Evolutionary conservation across 2,797 vertebrate genomes (phyloP).

Genomic region (Zalophus californianus): DNA sequence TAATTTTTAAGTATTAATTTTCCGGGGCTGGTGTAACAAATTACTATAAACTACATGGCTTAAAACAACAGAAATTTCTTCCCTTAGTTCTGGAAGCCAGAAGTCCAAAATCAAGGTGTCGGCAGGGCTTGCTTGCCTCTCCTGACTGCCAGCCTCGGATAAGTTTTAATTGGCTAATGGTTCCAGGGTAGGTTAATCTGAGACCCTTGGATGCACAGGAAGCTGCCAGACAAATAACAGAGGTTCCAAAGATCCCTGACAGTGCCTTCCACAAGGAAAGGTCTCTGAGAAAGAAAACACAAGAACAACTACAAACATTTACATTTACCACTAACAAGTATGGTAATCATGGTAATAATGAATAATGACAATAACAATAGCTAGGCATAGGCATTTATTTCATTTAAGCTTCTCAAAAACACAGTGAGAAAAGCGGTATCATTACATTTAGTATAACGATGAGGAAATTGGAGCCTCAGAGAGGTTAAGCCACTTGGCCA

Average conservation of each 20-base stretch:
- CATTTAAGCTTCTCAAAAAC: not conserved
- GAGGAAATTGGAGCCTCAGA: not conserved
- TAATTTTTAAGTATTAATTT: not conserved
- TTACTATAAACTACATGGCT: not conserved
- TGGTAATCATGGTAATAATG: accelerated
- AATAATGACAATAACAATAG: not conserved
- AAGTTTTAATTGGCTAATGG: not conserved
- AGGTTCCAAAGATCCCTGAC: not conserved
- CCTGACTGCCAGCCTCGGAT: not conserved
- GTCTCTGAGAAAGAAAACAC: not conserved
- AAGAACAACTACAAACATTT: not conserved
- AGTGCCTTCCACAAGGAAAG: not conserved
- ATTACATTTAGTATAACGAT: accelerated
- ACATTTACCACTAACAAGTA: not conserved
- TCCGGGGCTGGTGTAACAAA: not conserved
- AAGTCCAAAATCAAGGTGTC: not conserved
- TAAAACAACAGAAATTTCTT: not conserved
- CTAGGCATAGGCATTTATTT: not conserved
- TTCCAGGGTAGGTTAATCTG: accelerated
- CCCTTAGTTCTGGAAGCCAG: not conserved
- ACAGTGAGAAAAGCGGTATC: not conserved
- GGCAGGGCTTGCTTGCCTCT: accelerated
- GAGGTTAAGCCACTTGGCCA: not conserved
- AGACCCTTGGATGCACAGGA: not conserved
- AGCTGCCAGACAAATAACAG: not conserved